Evolutionary conservation across 1,140 invertebrate species (phyloP), one percentile per base, ranked within the genome.

Genomic region (Gerris buenoi): DNA sequence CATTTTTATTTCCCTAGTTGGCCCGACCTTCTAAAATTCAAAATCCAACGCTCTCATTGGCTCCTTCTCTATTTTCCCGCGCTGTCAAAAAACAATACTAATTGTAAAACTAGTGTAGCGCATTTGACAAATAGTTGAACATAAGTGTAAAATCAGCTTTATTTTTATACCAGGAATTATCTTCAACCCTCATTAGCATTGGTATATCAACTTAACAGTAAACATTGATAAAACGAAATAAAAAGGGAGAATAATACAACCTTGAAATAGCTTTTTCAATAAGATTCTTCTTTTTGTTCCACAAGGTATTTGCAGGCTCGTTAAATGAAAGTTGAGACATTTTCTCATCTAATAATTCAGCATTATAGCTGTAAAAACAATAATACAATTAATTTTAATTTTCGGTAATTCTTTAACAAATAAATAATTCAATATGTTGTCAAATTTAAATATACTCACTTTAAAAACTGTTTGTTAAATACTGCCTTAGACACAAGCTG

Each of bases 391-490:
- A 60, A 60, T 22, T 22, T 22, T 13, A 14, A 14, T 60, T 5
- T 13, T 3, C 23, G 5, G 22, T 14, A 60, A n/a, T n/a, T n/a
- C n/a, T n/a, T n/a, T n/a, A n/a, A n/a, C n/a, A n/a, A n/a, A n/a
- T n/a, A 60, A 15, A 60, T 60, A 60, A 22, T 60, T 3, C 23
- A 13, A 5, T 25, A 60, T 14, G 10, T 5, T 60, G 10, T 60
- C 5, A 60, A 14, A 60, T 14, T 15, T 5, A 60, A 60, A 60
- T 3, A 25, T 15, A 66, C 63, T 33, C 63, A 72, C 71, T 66
- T 71, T 23, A 72, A 70, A 57, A 69, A 71, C 14, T 65, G 67
- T 59, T 62, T 63, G 25, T 69, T 71, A 64, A 73, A 73, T 27
- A 73, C 62, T 22, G 67, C 64, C 60, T 70, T 67, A 46, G 65